Evolutionary conservation across 1,140 invertebrate genomes (phyloP).

Genomic region (Drosophila albomicans): DNA sequence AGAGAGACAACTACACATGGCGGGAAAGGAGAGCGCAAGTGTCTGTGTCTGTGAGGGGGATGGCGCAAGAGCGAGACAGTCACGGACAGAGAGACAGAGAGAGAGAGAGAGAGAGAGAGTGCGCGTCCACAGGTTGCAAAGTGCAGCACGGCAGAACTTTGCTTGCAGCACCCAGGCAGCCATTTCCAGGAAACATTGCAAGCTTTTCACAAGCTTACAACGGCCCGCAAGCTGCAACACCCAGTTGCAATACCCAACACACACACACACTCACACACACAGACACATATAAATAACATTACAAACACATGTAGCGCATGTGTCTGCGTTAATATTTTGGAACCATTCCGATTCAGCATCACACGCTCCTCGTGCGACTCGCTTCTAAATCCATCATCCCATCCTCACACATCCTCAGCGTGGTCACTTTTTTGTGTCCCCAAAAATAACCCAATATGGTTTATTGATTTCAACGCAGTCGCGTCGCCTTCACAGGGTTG

Average conservation of each 20-base stretch:
- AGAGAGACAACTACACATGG: conserved; percentile 1
- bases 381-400: conserved; percentile 16
- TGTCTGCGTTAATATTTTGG: conserved; percentile 7
- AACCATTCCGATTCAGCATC: conserved; percentile 35
- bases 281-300: neutral
- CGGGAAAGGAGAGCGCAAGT: neutral
- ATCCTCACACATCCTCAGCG: neutral
- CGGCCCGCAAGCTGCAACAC: conserved; percentile 5
- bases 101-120: conserved; percentile 8
- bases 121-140: conserved; percentile 43
- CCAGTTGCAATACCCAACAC: conserved; percentile 12
- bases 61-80: neutral
- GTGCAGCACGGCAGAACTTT: neutral
- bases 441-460: conserved; percentile 54
- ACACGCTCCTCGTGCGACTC: conserved; percentile 14
- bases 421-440: conserved; percentile 35
- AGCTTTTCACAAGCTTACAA: conserved; percentile 43
- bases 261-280: neutral
- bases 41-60: neutral
- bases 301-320: conserved; percentile 1
- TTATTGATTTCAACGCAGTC: conserved; percentile 56
- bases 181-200: conserved; percentile 41
- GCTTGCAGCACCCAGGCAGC: conserved; percentile 25
- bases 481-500: conserved; percentile 25
- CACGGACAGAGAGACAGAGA: neutral